Conservation (phyloP, 1,140 invertebrate genomes). For the Antheraea pernyi region DNA sequence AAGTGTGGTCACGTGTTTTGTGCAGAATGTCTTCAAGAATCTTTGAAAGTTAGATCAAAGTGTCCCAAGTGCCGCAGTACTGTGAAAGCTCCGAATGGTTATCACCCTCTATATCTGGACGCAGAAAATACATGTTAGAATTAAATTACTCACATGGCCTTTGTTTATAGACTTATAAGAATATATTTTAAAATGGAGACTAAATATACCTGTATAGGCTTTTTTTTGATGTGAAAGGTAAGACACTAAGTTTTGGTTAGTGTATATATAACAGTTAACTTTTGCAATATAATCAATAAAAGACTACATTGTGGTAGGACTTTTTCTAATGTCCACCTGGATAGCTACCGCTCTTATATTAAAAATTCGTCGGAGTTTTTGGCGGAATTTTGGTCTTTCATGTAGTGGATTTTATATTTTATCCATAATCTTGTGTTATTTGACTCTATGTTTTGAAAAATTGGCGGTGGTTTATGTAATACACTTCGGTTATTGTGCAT, state of each 20-base stretch:
- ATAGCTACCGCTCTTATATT: too few species aligned
- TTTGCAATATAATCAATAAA: too few species aligned
- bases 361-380: too few species aligned
- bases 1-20: slow-evolving; percentile 45
- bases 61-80: slow-evolving; percentile 37
- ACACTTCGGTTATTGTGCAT: too few species aligned
- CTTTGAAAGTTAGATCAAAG: slow-evolving; percentile 20
- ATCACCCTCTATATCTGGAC: slow-evolving; percentile 34
- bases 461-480: too few species aligned
- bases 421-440: too few species aligned
- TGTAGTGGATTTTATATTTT: too few species aligned
- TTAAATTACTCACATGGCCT: background rate
- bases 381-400: too few species aligned
- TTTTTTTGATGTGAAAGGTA: background rate
- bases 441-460: too few species aligned
- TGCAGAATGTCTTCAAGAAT: slow-evolving; percentile 29
- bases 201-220: background rate
- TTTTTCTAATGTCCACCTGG: too few species aligned
- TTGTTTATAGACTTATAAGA: background rate
- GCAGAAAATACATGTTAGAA: background rate
- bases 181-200: background rate
- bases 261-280: too few species aligned
- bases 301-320: too few species aligned
- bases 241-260: background rate
- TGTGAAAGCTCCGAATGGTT: slow-evolving; percentile 21